A percentile compares a stretch with the other conserved stretches of the same genome.
phyloP scores from a whole-genome alignment of 2,797 vertebrate species.

The Oreochromis mossambicus region DNA sequence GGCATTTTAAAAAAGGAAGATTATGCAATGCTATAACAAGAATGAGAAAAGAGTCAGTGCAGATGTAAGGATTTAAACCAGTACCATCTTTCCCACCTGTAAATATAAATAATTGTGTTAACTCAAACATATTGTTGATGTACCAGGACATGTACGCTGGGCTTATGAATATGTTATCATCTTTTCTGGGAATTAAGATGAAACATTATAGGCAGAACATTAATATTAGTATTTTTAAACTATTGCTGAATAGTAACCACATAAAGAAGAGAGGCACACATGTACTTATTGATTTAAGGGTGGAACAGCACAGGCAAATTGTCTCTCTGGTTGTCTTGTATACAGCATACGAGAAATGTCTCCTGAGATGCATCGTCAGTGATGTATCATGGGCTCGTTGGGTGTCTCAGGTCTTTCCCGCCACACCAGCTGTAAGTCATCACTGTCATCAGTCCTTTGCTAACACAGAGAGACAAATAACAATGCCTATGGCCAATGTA shows the following conservation, averaged over 20 bases:
- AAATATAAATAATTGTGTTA: neutral
- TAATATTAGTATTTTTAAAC: neutral
- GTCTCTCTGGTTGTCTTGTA: neutral
- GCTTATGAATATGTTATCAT: neutral
- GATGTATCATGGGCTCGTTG: neutral
- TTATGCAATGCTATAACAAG: neutral
- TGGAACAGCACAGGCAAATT: neutral
- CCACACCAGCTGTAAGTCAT: neutral
- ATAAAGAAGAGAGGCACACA: neutral
- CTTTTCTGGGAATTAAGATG: neutral
- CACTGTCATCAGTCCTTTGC: neutral
- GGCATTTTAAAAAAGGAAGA: neutral
- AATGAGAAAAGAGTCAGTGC: neutral
- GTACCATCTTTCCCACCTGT: neutral
- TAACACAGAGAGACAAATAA: neutral
- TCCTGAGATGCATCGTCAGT: neutral
- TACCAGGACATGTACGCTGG: neutral
- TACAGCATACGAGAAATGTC: neutral
- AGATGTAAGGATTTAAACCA: neutral
- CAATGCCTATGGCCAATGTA: neutral
- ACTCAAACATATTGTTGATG: neutral
- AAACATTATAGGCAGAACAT: neutral
- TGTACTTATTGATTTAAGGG: neutral
- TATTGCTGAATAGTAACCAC: neutral
- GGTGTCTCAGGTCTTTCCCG: neutral